Base-by-base conservation (phyloP, 1,140 invertebrate genomes). In the Monomorium pharaonis region DNA sequence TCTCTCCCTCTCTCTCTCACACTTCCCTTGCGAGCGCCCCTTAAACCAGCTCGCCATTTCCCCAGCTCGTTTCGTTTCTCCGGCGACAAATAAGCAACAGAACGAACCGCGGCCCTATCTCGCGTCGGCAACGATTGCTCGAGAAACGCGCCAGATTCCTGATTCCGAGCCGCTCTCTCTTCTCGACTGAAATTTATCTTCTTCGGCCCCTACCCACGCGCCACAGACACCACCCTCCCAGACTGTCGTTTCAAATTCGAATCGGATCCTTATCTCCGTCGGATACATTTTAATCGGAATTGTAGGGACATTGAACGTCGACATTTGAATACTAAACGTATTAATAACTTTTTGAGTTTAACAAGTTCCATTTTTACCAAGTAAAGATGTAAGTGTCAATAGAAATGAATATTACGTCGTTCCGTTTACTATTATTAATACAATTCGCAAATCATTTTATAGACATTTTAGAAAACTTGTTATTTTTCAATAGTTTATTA, bases 11-110 rank as follows among this genome's bases (percentile, higher is more conserved):
- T n/a, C n/a, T n/a, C n/a, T n/a, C 21, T 16, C 63, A 37, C 63
- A 24, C 76, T 42, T 63, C 49, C 63, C 74, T 63, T n/a, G n/a
- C 62, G 62, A 33, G 63, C 37, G 37, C 4, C 80, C 24, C 60
- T 54, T 74, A 62, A 89, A 72, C 80, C 63, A 65, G 60, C 63
- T 87, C 51, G 74, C 89, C 86, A 67, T 90, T 88, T 90, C 75
- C 89, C 89, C 65, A 67, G 51, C 86, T 88, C 84, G 86, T 91
- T 91, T 90, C 89, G 89, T 90, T 86, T 86, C 86, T 90, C 89
- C 87, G 76, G 75, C 89, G 89, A 90, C 88, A 88, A 90, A 91
- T 90, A 91, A 91, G 88, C 89, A 91, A 91, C 86, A 65, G 74
- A 88, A 86, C 89, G 80, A 90, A 81, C 62, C 86, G 78, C 65